Evolutionary conservation across 2,797 vertebrate species (phyloP).

Genomic region (Argentina silus): DNA sequence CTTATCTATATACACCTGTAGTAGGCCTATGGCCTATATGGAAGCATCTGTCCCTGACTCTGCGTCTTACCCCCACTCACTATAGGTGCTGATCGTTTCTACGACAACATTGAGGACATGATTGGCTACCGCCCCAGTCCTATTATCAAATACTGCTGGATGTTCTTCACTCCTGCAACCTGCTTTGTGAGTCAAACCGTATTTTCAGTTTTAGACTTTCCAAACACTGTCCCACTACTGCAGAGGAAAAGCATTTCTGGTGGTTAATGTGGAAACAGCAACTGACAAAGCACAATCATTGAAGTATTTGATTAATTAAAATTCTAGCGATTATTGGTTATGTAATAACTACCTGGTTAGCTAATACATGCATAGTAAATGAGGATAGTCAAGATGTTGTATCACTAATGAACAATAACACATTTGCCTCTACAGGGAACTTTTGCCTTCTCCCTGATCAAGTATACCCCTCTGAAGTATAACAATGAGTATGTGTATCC

Average conservation of each 20-base stretch:
- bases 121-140: slow-evolving; percentile 90
- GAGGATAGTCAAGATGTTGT: too few relatives aligned
- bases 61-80: slow-evolving; percentile 4
- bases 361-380: too few relatives aligned
- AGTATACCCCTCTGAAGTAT: slow-evolving; percentile 93
- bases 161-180: slow-evolving; percentile 92
- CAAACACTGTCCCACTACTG: background rate
- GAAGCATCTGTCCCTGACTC: background rate
- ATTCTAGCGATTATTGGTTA: too few relatives aligned
- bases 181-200: slow-evolving; percentile 77
- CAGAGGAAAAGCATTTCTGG: slow-evolving; percentile 49
- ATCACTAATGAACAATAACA: background rate
- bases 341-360: too few relatives aligned
- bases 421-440: slow-evolving; percentile 80
- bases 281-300: background rate
- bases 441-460: slow-evolving; percentile 93
- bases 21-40: background rate
- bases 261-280: slow-evolving; percentile 33
- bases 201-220: background rate
- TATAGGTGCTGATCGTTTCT: slow-evolving; percentile 91
- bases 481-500: slow-evolving; percentile 95
- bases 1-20: background rate
- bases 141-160: slow-evolving; percentile 95
- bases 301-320: too few relatives aligned
- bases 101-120: slow-evolving; percentile 96